These are phyloP conservation scores for Xiphophorus hellerii DNA, from an alignment of 2,113 vertebrate species.

Conservation along the genomic window DNA sequence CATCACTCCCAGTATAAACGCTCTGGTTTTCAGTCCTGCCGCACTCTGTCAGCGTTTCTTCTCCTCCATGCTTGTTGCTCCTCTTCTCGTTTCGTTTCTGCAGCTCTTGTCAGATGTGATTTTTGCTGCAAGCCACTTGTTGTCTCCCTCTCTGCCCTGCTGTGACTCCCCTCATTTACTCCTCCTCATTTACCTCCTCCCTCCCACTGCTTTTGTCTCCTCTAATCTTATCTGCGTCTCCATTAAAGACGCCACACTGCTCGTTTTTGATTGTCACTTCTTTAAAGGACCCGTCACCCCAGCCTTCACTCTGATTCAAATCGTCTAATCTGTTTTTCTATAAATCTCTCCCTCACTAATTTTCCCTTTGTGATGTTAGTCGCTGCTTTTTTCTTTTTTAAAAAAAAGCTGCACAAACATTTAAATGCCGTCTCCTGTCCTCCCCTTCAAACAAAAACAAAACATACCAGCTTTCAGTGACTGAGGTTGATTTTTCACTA, in stretches of 20 bases:
- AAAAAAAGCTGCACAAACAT: conserved; percentile 14
- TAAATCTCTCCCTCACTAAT: not conserved
- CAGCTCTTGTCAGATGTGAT: conserved; percentile 43
- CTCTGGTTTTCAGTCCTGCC: not conserved
- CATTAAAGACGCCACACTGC: conserved; percentile 25
- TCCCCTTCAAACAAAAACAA: conserved; percentile 28
- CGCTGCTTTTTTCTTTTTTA: not conserved
- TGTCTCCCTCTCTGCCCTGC: conserved; percentile 10
- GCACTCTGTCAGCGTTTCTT: conserved; percentile 22
- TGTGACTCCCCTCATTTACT: conserved; percentile 9
- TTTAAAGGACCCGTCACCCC: not conserved
- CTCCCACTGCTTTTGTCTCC: conserved; percentile 3
- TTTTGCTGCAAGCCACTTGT: conserved; percentile 26
- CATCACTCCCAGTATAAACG: conserved; percentile 19
- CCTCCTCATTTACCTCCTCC: not conserved
- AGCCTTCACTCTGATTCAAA: not conserved
- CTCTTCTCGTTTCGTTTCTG: not conserved
- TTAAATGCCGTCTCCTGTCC: conserved; percentile 29
- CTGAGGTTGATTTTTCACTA: conserved; percentile 16
- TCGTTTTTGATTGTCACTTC: conserved; percentile 4
- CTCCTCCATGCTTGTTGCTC: conserved; percentile 40
- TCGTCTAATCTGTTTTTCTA: conserved; percentile 7
- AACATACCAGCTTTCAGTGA: conserved; percentile 26
- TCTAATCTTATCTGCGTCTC: conserved; percentile 20
- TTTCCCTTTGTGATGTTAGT: conserved; percentile 9